Evolutionary conservation across 2,888 invertebrate species (phyloP).

Genomic region (Drosophila maculinotata): DNA sequence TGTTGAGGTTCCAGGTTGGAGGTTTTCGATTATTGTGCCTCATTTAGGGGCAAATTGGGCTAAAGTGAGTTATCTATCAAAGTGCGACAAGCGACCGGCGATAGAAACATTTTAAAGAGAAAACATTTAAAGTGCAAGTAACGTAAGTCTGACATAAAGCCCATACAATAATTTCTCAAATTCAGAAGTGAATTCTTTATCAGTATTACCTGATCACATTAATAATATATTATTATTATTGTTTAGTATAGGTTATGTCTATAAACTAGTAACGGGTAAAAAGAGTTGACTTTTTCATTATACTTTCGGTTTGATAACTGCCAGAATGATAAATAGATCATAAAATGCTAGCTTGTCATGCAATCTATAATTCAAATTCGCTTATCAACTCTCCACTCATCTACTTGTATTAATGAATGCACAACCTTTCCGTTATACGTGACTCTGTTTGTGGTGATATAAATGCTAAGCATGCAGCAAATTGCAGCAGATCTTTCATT

Average conservation of each 20-base stretch:
- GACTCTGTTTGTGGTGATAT: neutral
- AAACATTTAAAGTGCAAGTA: too few species aligned
- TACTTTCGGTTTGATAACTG: neutral
- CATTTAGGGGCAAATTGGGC: conserved; percentile 43
- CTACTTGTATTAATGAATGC: neutral
- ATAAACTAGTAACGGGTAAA: too few species aligned
- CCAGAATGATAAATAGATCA: neutral
- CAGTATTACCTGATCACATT: too few species aligned
- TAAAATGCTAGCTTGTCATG: neutral
- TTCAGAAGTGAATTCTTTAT: too few species aligned
- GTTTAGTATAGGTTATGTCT: too few species aligned
- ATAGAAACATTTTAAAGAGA: neutral
- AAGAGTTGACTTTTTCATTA: too few species aligned
- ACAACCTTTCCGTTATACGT: neutral
- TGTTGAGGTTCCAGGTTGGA: conserved; percentile 28
- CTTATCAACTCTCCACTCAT: neutral
- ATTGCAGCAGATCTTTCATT: conserved; percentile 18
- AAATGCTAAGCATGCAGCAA: neutral
- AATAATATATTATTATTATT: too few species aligned
- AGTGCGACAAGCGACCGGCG: neutral
- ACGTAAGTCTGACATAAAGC: too few species aligned
- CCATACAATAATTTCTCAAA: too few species aligned
- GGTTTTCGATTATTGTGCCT: conserved; percentile 34
- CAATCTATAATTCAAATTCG: conserved; percentile 18
- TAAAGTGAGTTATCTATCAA: conserved; percentile 21